These are phyloP conservation scores for Elaeidobius kamerunicus DNA, from an alignment of 2,888 invertebrate species.

Conservation along the genomic window DNA sequence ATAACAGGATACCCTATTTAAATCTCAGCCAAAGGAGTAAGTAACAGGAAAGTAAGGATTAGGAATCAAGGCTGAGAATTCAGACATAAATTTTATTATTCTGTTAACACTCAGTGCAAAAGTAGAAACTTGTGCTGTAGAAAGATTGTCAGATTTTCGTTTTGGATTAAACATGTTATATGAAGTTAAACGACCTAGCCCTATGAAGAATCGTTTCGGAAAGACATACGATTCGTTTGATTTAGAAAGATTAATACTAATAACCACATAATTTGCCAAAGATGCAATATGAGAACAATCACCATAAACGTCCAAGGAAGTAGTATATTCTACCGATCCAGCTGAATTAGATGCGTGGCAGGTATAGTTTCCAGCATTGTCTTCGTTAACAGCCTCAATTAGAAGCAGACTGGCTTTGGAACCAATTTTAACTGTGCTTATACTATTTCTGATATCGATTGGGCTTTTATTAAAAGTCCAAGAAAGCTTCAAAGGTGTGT, in stretches of 20 bases:
- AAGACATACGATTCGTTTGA: not conserved
- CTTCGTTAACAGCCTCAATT: conserved; percentile 46
- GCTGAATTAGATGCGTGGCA: conserved; percentile 48
- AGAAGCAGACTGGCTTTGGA: conserved; percentile 50
- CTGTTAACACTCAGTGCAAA: conserved; percentile 34
- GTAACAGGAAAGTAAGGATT: conserved; percentile 22
- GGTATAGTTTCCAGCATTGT: conserved; percentile 49
- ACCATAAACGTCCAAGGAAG: conserved; percentile 49
- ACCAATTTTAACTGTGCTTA: conserved; percentile 49
- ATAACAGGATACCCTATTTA: conserved; percentile 42
- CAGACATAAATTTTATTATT: conserved; percentile 30
- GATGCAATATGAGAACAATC: conserved; percentile 11
- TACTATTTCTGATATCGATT: conserved; percentile 43
- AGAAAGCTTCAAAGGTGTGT: conserved; percentile 54
- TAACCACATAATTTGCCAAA: conserved; percentile 4
- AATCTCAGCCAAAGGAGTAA: conserved; percentile 39
- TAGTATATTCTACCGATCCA: conserved; percentile 45
- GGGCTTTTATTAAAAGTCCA: conserved; percentile 55
- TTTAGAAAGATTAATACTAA: conserved; percentile 2
- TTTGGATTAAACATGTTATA: conserved; percentile 5
- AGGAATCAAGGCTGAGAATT: conserved; percentile 39
- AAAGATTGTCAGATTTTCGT: conserved; percentile 21
- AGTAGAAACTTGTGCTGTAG: conserved; percentile 28
- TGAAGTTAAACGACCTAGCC: conserved; percentile 3
- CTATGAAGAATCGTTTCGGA: not conserved